Evolutionary conservation across 2,113 vertebrate species (phyloP), one percentile per base, ranked within the genome.

Genomic region (Pholis gunnellus): DNA sequence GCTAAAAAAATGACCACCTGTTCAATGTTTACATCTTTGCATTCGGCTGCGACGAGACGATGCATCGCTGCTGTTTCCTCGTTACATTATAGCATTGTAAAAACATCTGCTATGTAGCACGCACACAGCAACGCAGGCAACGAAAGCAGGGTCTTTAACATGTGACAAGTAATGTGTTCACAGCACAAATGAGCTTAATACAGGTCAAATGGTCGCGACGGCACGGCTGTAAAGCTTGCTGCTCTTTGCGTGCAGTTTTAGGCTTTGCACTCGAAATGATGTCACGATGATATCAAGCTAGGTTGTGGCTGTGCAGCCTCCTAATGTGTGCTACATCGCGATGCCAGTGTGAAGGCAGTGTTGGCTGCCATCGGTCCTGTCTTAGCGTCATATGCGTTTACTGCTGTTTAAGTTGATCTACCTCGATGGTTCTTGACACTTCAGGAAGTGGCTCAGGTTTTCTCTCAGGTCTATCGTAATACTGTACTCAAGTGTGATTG

Each of bases 1-100:
- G 70, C 71, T 79, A 72, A 60, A 85, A 82, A 85, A 79, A 67
- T 70, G 87, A 70, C 91, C 92, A 93, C 92, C 90, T 94, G 92
- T 90, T 92, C 89, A 90, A 73, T 94, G 91, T 94, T 93, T 92
- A 93, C 89, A 92, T 90, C 82, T 71, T 54, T 74, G 70, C 64
- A 80, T 80, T 78, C 64, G 40, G 25, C 54, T 76, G 69, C 66
- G 34, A 18, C 9, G 65, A 72, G 31, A 17, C 48, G 48, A 29
- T 72, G 29, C 65, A 61, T 22, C 57, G 50, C 5, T 63, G 44
- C 27, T 54, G 34, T 27, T 65, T 38, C 15, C 10, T 52, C 13
- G 20, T n/a, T 31, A 13, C 8, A 65, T 20, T 40, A 2, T 48
- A 36, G 9, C 4, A 27, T 61, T 14, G 11, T 29, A 27, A 60